These are phyloP conservation scores for Parapsyche elsis DNA, from an alignment of 1,140 invertebrate genomes.

Conservation along the genomic window DNA sequence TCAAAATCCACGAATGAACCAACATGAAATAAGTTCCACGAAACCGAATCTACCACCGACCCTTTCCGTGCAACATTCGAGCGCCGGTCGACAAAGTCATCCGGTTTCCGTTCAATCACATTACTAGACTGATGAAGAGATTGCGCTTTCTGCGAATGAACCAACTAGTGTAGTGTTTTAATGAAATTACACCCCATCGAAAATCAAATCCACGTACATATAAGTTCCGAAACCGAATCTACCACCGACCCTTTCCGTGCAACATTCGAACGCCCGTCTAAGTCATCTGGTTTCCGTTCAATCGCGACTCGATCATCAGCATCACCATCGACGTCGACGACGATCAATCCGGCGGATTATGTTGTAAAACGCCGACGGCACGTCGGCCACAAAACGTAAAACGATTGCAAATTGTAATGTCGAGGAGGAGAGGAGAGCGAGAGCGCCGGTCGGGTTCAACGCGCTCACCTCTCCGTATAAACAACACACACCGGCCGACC, in stretches of 20 bases:
- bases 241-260: neutral
- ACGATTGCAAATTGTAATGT: constrained; percentile 25
- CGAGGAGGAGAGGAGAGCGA: neutral
- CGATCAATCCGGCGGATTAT: constrained; percentile 41
- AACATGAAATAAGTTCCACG: no score
- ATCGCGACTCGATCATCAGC: neutral
- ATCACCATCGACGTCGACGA: neutral
- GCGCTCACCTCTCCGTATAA: constrained; percentile 5
- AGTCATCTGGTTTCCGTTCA: neutral
- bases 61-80: no score
- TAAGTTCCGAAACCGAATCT: no score
- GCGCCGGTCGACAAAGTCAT: no score
- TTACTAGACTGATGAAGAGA: no score
- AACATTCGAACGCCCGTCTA: neutral
- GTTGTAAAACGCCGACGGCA: constrained; percentile 45
- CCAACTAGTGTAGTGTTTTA: no score
- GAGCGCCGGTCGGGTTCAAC: constrained; percentile 25
- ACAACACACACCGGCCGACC: constrained; percentile 11
- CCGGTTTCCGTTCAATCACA: no score
- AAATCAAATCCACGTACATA: no score
- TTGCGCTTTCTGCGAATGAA: no score
- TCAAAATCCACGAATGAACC: no score
- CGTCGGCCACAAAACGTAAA: constrained; percentile 15
- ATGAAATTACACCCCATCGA: no score
- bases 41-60: no score